A percentile compares a stretch with the other conserved stretches of the same genome.
These are phyloP conservation scores for Shinisaurus crocodilurus DNA, from an alignment of 2,113 vertebrate species.

Conservation along the genomic window DNA sequence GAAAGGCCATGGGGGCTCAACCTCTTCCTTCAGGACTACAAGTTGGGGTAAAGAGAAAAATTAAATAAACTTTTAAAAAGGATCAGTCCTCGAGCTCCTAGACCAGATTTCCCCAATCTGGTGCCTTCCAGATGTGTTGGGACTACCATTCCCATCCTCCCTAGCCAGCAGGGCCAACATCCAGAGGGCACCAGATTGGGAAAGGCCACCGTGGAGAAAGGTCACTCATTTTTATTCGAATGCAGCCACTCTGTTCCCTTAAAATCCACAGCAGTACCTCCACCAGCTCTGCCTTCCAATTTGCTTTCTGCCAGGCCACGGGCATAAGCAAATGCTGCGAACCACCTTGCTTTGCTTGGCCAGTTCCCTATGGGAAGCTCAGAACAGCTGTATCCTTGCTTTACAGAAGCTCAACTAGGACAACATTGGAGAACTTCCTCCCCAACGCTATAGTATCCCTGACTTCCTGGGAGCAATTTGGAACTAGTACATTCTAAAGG, in stretches of 20 bases:
- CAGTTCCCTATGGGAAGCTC: not conserved
- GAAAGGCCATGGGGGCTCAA: conserved; percentile 86
- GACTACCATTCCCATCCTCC: not conserved
- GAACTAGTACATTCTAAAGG: not conserved
- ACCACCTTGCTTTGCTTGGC: not conserved
- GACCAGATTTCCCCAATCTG: not conserved
- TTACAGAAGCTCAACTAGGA: not conserved
- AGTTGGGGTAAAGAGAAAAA: not conserved
- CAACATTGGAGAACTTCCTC: too few relatives aligned
- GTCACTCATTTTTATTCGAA: not conserved
- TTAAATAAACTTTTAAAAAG: not conserved
- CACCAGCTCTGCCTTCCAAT: not conserved
- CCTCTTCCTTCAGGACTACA: conserved; percentile 83
- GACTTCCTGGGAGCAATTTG: not conserved
- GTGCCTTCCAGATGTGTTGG: not conserved
- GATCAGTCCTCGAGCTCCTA: not conserved
- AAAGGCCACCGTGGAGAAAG: not conserved
- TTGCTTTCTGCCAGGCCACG: not conserved
- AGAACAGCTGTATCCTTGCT: not conserved
- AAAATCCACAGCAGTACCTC: not conserved
- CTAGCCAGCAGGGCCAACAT: not conserved
- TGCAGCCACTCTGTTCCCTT: not conserved
- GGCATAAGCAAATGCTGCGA: not conserved
- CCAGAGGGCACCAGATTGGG: not conserved
- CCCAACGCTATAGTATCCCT: not conserved